Evolutionary conservation across 2,797 vertebrate species (phyloP), one percentile per base, ranked within the genome.

Genomic region (Hemibagrus guttatus): DNA sequence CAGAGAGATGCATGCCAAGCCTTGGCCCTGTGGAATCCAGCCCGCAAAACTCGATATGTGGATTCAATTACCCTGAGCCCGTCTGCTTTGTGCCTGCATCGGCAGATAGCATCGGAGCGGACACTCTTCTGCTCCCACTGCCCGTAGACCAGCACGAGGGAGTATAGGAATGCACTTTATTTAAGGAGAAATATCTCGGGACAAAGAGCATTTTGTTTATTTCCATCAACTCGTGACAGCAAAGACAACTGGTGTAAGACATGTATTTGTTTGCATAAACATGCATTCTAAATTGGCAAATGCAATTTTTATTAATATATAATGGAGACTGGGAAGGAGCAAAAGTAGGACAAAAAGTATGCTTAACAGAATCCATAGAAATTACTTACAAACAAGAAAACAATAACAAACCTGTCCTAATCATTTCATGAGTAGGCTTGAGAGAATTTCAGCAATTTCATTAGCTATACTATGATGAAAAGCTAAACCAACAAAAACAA

Each of bases 31-130:
- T 71, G 82, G 85, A 86, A 81, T 85, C 76, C 59, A 16, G n/a
- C 82, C 76, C 78, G 46, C 75, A 87, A 86, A 79, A 86, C 81
- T 84, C 72, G 74, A 87, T 83, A 84, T 84, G 87, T 86, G 87
- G 87, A 89, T 89, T 79, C 84, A 89, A 89, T 90, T 87, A 89
- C 86, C 39, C 68, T 84, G 75, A 87, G 86, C 90, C 82, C 76
- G 85, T 81, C 85, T 85, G 86, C 86, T 85, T 83, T 76, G 86
- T 86, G 85, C 87, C 87, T 84, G 68, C 61, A 84, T 84, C 52
- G 84, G 80, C 84, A 88, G 81, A 88, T 87, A 85, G 56, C 75
- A 85, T 86, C 85, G 75, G 83, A 88, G 75, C 71, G 76, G 86
- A 90, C 85, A 84, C 78, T 54, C 83, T 83, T 52, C 61, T 76